Conservation (phyloP, 2,888 invertebrate species). For the Campoplex nolae region DNA sequence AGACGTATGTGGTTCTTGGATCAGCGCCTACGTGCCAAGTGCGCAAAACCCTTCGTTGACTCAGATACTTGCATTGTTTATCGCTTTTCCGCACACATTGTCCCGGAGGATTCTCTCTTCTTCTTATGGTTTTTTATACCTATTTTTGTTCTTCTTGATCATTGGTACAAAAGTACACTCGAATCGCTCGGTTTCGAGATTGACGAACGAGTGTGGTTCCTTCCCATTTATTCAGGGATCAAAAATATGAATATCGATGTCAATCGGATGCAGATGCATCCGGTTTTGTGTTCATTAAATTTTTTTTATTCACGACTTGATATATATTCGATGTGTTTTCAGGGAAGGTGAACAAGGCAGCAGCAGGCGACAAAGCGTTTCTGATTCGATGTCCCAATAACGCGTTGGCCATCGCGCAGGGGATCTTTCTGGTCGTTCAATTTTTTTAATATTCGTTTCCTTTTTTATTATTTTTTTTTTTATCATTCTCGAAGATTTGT, state of each 20-base stretch:
- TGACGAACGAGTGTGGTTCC: neutral
- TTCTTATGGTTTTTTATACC: slow-evolving; percentile 18
- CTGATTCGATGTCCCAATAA: neutral
- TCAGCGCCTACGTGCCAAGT: slow-evolving; percentile 83
- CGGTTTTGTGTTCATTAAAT: neutral
- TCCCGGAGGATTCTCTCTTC: slow-evolving; percentile 26
- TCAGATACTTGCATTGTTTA: slow-evolving; percentile 82
- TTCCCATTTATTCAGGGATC: slow-evolving; percentile 1
- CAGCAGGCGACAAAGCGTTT: neutral
- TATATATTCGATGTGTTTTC: neutral
- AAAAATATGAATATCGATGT: neutral
- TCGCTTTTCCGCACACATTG: slow-evolving; percentile 63
- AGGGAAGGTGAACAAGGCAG: neutral
- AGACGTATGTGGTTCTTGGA: slow-evolving; percentile 30
- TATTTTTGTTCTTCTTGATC: neutral
- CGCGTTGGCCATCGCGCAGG: slow-evolving; percentile 1
- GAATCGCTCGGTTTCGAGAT: slow-evolving; percentile 27
- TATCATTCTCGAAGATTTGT: slow-evolving; percentile 2
- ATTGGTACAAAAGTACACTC: neutral
- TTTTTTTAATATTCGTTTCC: too few relatives aligned
- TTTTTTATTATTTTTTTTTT: neutral
- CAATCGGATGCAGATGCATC: neutral
- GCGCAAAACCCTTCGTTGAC: slow-evolving; percentile 79
- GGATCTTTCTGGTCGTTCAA: neutral
- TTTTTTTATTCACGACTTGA: neutral